phyloP scores from a whole-genome alignment of 2,113 vertebrate species.

The Atlantisia rogersi region DNA sequence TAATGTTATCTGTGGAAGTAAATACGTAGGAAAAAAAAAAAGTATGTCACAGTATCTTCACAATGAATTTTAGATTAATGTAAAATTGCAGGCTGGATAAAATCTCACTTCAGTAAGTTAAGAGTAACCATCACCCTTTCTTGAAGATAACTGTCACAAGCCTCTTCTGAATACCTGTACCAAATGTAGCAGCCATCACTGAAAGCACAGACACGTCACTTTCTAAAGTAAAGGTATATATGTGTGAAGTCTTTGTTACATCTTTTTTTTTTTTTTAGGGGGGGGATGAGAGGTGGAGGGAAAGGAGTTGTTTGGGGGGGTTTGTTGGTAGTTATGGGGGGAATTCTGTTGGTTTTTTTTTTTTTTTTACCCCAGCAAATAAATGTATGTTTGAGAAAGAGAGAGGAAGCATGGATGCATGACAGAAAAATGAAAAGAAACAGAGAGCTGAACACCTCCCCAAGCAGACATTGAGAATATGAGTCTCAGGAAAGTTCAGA shows the following conservation, averaged over 20 bases:
- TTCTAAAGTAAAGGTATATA: background rate
- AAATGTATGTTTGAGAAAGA: background rate
- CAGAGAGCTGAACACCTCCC: background rate
- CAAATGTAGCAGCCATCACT: background rate
- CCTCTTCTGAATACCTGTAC: background rate
- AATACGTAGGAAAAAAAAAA: background rate
- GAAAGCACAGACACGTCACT: background rate
- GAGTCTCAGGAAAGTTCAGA: background rate
- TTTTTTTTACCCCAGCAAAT: background rate
- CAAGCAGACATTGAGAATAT: background rate
- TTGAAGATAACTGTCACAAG: background rate
- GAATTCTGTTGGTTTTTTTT: background rate
- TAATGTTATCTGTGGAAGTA: background rate
- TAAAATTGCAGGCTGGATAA: background rate
- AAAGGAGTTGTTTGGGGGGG: background rate
- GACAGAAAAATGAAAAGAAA: background rate
- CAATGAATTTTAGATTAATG: background rate
- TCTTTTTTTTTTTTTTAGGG: no score
- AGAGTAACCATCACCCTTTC: background rate
- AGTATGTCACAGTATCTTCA: fast-evolving
- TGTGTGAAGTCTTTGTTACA: background rate
- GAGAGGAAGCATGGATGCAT: background rate
- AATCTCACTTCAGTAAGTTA: background rate
- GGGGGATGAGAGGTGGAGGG: no score
- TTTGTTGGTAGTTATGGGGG: no score